Conservation (phyloP, 2,888 invertebrate genomes). For the Epiperipatus broadwayi region DNA sequence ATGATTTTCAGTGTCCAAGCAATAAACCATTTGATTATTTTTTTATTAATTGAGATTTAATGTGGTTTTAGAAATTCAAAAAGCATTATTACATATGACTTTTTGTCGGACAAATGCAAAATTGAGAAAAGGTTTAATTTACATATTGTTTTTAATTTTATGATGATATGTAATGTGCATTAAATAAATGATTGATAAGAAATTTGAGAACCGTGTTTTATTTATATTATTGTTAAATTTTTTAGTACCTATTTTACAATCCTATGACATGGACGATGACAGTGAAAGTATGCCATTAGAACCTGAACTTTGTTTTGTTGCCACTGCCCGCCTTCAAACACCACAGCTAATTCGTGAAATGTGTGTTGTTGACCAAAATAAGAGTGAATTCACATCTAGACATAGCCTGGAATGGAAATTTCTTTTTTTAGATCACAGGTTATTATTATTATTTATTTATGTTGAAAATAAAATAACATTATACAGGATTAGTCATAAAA, state of each 20-base stretch:
- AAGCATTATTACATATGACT: too few relatives aligned
- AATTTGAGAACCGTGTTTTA: too few relatives aligned
- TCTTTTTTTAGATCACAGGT: slow-evolving; percentile 64
- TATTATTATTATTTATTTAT: slow-evolving; percentile 12
- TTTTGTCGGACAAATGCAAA: too few relatives aligned
- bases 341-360: slow-evolving; percentile 69
- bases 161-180: not conserved
- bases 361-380: too few relatives aligned
- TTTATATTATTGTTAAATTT: too few relatives aligned
- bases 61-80: too few relatives aligned
- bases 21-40: too few relatives aligned
- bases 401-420: slow-evolving; percentile 94
- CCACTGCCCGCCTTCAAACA: slow-evolving; percentile 57
- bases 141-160: slow-evolving; percentile 4
- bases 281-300: not conserved
- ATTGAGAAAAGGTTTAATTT: too few relatives aligned
- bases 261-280: too few relatives aligned
- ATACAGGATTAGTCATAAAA: not conserved
- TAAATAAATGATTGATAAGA: not conserved
- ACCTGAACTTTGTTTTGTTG: slow-evolving; percentile 40
- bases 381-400: slow-evolving; percentile 70
- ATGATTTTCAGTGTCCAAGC: too few relatives aligned
- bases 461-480: not conserved
- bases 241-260: too few relatives aligned
- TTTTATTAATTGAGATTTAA: too few relatives aligned